These are phyloP conservation scores for Pristis pectinata DNA, from an alignment of 2,797 vertebrate genomes.

Conservation along the genomic window DNA sequence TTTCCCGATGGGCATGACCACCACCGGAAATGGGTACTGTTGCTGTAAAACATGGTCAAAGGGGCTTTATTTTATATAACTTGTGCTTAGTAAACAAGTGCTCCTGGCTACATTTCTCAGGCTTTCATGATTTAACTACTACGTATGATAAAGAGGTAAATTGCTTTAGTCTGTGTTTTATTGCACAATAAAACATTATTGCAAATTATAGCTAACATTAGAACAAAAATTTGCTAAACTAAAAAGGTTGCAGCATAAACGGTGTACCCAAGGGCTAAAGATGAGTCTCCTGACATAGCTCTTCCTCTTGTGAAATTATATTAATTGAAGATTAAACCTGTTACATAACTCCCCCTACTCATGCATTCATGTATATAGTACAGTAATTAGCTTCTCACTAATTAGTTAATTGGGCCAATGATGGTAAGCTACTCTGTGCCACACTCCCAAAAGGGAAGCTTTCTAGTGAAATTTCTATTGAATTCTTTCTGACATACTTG, in stretches of 20 bases:
- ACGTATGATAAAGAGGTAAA: background rate
- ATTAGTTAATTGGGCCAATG: constrained; percentile 70
- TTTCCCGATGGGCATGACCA: too few relatives aligned
- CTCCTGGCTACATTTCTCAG: too few relatives aligned
- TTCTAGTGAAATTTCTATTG: constrained; percentile 46
- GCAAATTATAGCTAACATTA: background rate
- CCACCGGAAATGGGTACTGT: too few relatives aligned
- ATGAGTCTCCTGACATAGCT: constrained; percentile 47
- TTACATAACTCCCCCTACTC: constrained; percentile 58
- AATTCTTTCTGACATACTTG: constrained; percentile 39
- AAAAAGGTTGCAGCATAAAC: constrained; percentile 17
- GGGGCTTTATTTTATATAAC: too few relatives aligned
- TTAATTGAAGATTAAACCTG: constrained; percentile 63
- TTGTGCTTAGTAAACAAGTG: too few relatives aligned
- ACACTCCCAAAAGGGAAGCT: constrained; percentile 51
- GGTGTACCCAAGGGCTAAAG: constrained; percentile 5
- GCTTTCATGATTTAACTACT: background rate
- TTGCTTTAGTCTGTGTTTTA: constrained; percentile 15
- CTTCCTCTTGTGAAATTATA: constrained; percentile 51
- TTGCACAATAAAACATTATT: constrained; percentile 29
- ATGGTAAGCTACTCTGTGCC: constrained; percentile 56
- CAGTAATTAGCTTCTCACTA: constrained; percentile 69
- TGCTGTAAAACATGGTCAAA: too few relatives aligned
- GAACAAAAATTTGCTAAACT: background rate
- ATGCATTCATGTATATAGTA: constrained; percentile 53